Base-by-base conservation (phyloP, 2,113 vertebrate species). In the Martes martes region DNA sequence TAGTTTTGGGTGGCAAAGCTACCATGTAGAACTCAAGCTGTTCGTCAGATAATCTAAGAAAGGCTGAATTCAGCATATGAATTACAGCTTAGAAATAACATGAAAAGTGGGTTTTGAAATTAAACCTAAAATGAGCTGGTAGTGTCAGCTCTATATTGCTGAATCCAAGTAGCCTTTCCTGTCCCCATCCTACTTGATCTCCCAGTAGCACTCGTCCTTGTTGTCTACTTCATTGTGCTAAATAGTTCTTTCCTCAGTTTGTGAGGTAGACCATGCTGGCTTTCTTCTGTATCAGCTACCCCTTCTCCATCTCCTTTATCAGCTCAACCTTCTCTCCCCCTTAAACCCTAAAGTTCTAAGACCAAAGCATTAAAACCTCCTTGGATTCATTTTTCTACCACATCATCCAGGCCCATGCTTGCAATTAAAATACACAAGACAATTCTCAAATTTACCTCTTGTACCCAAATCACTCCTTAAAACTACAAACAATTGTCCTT, bases 41-140 rank as follows among this genome's bases (percentile, higher is more conserved):
- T 55, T 96, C 50, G 19, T 36, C 33, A 73, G 55, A 81, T 71
- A 69, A 87, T 36, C 42, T 33, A 89, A 90, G 47, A 91, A 93
- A 97, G 65, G 39, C 61, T 95, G 85, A 84, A 85, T 89, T 71
- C 89, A 89, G 71, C 33, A 57, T 47, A 39, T 13, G 86, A 96
- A 94, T 71, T 19, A 33, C 21, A 59, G 63, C n/a, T 82, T 94
- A 67, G 7, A 59, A 95, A 93, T 42, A 61, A 91, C 33, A 74
- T 31, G 45, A 89, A 88, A 89, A 19, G 15, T 73, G 4, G 28
- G 4, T 50, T 86, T 18, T 84, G 39, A 94, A 94, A 73, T 59
- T 42, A 52, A 89, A 42, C 65, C 45, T 92, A 95, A 92, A 92
- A 79, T 14, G 26, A 91, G 65, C 50, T 85, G 9, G 61, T 74